phyloP scores from a whole-genome alignment of 2,113 vertebrate genomes.

The Vidua macroura region DNA sequence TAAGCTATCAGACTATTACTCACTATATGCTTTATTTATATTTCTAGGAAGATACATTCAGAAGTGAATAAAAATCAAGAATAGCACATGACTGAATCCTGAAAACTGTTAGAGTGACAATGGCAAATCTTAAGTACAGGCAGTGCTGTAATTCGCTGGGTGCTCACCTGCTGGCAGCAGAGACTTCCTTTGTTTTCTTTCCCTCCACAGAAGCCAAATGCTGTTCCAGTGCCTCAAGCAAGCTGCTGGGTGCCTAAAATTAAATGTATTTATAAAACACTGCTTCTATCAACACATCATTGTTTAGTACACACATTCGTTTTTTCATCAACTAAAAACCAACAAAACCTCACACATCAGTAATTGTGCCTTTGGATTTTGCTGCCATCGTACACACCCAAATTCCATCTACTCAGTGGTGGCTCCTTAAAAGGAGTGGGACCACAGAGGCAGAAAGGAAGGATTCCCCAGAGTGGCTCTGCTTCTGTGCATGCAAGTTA shows the following conservation, averaged over 20 bases:
- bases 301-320: not conserved
- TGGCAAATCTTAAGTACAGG: not conserved
- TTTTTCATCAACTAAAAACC: not conserved
- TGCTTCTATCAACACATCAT: not conserved
- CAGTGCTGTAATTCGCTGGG: not conserved
- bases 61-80: not conserved
- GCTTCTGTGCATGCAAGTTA: not conserved
- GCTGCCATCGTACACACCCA: not conserved
- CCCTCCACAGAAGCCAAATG: slow-evolving; percentile 94
- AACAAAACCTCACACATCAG: not conserved
- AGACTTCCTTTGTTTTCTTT: slow-evolving; percentile 87
- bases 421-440: not conserved
- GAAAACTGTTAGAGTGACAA: not conserved
- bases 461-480: not conserved
- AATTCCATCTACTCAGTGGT: not conserved
- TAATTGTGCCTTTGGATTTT: not conserved
- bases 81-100: not conserved
- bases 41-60: not conserved
- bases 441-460: not conserved
- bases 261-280: slow-evolving; percentile 19
- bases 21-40: not conserved
- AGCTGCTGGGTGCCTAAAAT: slow-evolving; percentile 86
- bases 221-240: slow-evolving; percentile 92
- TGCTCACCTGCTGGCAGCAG: slow-evolving; percentile 83
- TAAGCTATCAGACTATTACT: not conserved